Evolutionary conservation across 2,888 invertebrate genomes (phyloP).

Genomic region (Petrolisthes cinctipes): DNA sequence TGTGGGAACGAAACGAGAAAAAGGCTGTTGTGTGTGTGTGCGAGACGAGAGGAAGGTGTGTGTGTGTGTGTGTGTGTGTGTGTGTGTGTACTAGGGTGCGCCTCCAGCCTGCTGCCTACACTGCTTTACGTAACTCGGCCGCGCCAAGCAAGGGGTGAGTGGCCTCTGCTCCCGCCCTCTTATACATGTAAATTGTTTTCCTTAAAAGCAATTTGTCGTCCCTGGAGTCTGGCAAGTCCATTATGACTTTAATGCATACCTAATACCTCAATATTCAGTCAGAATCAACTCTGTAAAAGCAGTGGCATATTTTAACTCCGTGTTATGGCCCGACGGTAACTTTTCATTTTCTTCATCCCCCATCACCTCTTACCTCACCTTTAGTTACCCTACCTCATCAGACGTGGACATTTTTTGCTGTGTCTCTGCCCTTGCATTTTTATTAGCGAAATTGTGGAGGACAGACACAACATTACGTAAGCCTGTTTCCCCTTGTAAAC

Average conservation of each 20-base stretch:
- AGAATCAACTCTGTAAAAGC: constrained; percentile 15
- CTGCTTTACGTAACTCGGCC: constrained; percentile 2
- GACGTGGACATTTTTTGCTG: too few species aligned
- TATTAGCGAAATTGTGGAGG: too few species aligned
- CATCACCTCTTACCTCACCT: background rate
- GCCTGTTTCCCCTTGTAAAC: too few species aligned
- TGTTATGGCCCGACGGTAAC: background rate
- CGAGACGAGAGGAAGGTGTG: too few species aligned
- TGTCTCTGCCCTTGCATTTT: too few species aligned
- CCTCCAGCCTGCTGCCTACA: background rate
- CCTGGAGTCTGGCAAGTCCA: constrained; percentile 22
- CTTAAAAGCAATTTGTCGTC: constrained; percentile 37
- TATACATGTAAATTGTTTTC: constrained; percentile 33
- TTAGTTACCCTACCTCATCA: background rate
- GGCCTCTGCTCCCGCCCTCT: background rate
- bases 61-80: too few species aligned
- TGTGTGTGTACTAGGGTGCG: too few species aligned
- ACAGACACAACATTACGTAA: too few species aligned
- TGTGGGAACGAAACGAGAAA: too few species aligned
- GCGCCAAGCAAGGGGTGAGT: background rate
- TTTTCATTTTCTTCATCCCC: background rate
- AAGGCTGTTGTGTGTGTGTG: too few species aligned
- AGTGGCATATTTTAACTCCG: background rate
- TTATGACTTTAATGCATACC: constrained; percentile 41
- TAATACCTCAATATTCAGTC: constrained; percentile 42